Conservation (phyloP, 1,140 invertebrate species). For the Sinella curviseta region DNA sequence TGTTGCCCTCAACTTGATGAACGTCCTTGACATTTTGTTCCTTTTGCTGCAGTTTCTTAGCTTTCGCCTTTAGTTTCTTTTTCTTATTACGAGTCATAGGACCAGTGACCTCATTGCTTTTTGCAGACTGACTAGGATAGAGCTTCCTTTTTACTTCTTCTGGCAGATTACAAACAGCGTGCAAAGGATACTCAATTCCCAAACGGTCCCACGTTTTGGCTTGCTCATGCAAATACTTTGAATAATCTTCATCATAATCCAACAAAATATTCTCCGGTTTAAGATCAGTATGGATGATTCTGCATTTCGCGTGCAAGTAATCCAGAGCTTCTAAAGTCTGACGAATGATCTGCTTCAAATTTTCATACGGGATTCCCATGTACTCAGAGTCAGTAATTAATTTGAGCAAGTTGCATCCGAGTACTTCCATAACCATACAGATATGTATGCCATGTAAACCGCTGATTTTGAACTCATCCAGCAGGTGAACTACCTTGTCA, state of each 20-base stretch:
- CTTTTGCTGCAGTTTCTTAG: slow-evolving; percentile 65
- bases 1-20: slow-evolving; percentile 28
- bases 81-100: slow-evolving; percentile 93
- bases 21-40: background rate
- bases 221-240: slow-evolving; percentile 85
- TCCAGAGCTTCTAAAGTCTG: slow-evolving; percentile 87
- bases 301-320: slow-evolving; percentile 95
- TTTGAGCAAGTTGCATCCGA: slow-evolving; percentile 96
- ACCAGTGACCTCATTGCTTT: background rate
- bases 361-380: slow-evolving; percentile 89
- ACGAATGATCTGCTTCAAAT: slow-evolving; percentile 91
- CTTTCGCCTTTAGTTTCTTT: slow-evolving; percentile 96
- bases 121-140: background rate
- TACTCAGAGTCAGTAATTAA: slow-evolving; percentile 98
- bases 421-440: slow-evolving; percentile 97
- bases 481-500: slow-evolving; percentile 92
- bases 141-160: background rate
- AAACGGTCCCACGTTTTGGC: slow-evolving; percentile 84
- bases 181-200: slow-evolving; percentile 63
- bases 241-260: slow-evolving; percentile 82
- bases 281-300: slow-evolving; percentile 99
- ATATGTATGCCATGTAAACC: slow-evolving; percentile 94
- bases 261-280: slow-evolving; percentile 99
- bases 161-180: slow-evolving; percentile 14
- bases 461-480: slow-evolving; percentile 97